phyloP scores from a whole-genome alignment of 1,140 invertebrate genomes.

The Aphaenogaster floridana region DNA sequence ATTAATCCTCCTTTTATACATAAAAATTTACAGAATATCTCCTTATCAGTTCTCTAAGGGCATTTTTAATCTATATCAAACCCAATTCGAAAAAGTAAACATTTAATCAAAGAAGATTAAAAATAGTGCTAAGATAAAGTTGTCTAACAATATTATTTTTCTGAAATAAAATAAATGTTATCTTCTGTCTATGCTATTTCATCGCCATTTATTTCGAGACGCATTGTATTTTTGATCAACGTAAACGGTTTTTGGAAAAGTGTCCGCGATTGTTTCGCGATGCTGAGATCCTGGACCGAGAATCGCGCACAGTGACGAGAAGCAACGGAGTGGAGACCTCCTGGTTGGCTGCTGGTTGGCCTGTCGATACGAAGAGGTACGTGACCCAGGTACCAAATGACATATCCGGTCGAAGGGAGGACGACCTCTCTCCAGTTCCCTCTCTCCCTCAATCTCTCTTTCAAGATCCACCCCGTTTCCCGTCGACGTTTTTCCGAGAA shows the following conservation, averaged over 20 bases:
- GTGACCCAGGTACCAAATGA: conserved; percentile 84
- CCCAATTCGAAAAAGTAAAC: neutral
- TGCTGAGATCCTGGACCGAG: conserved; percentile 64
- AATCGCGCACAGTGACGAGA: conserved; percentile 62
- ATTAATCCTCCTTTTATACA: neutral
- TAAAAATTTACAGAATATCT: neutral
- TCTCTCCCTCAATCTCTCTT: conserved; percentile 55
- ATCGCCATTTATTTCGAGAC: neutral
- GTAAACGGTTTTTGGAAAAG: conserved; percentile 11
- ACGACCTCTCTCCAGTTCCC: conserved; percentile 25
- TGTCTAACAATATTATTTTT: neutral
- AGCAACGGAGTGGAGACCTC: conserved; percentile 59
- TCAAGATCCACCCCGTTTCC: conserved; percentile 59
- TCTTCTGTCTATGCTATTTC: neutral
- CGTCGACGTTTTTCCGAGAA: conserved; percentile 52
- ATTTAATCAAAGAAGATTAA: neutral
- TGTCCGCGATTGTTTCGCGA: conserved; percentile 61
- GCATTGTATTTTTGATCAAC: neutral
- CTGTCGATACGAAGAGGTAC: conserved; percentile 85
- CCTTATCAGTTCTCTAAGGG: neutral
- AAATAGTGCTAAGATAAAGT: neutral
- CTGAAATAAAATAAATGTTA: neutral
- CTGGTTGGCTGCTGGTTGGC: conserved; percentile 80
- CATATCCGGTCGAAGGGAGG: conserved; percentile 74
- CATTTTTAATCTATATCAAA: neutral